Percentiles rank a stretch among this genome's conserved stretches.
Evolutionary conservation across 2,888 invertebrate genomes (phyloP).

Genomic region (Thereva nobilitata): DNA sequence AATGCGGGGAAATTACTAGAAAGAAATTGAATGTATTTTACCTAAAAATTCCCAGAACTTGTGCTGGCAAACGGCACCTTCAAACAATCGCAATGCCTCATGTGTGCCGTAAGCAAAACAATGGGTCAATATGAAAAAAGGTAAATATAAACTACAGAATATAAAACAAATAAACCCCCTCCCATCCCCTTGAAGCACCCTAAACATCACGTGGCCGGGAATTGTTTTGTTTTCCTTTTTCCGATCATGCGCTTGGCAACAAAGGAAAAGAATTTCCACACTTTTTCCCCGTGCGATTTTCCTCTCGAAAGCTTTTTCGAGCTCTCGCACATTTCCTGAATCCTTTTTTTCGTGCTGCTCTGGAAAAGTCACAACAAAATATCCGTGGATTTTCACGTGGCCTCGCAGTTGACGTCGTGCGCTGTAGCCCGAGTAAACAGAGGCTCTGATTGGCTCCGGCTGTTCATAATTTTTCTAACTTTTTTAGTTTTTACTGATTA

Average conservation of each 20-base stretch:
- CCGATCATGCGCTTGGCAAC: slow-evolving; percentile 17
- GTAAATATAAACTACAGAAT: not conserved
- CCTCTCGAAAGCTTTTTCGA: slow-evolving; percentile 26
- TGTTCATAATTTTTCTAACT: slow-evolving; percentile 25
- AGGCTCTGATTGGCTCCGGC: slow-evolving; percentile 33
- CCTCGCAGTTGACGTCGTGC: slow-evolving; percentile 29
- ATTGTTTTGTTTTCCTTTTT: slow-evolving; percentile 22
- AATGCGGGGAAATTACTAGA: too few relatives aligned
- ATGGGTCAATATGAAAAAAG: too few relatives aligned
- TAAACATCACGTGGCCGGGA: slow-evolving; percentile 2
- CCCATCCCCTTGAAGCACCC: not conserved
- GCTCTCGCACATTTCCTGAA: slow-evolving; percentile 24
- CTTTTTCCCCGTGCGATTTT: slow-evolving; percentile 13
- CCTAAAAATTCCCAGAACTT: too few relatives aligned
- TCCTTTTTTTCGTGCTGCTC: slow-evolving; percentile 21
- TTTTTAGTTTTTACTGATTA: slow-evolving; percentile 24
- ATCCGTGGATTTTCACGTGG: slow-evolving; percentile 23
- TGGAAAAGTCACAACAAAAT: not conserved
- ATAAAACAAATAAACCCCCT: not conserved
- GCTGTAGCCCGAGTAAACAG: slow-evolving; percentile 33
- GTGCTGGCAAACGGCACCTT: too few relatives aligned
- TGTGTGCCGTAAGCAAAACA: too few relatives aligned
- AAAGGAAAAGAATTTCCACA: slow-evolving; percentile 8
- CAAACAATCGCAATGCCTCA: too few relatives aligned
- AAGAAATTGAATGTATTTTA: too few relatives aligned